Evolutionary conservation across 2,113 vertebrate genomes (phyloP).

Genomic region (Odontesthes bonariensis): DNA sequence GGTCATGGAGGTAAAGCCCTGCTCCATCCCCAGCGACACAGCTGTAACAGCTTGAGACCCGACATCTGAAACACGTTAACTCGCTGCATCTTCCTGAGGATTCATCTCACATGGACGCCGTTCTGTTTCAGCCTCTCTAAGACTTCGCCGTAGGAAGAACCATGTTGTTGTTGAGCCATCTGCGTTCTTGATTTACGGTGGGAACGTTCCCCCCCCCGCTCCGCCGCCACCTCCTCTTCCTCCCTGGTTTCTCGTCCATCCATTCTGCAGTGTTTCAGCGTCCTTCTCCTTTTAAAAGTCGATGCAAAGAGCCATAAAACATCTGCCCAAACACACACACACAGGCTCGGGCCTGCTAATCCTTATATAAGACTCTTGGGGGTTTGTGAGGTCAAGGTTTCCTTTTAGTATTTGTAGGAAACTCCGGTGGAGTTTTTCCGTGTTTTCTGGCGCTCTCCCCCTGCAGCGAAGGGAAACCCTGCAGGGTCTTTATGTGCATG

Average conservation of each 20-base stretch:
- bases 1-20: too few relatives aligned
- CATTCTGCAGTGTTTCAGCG: conserved; percentile 41
- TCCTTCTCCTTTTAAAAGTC: conserved; percentile 58
- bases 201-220: conserved; percentile 29
- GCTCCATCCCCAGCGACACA: too few relatives aligned
- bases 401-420: conserved; percentile 46
- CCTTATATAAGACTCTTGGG: conserved; percentile 48
- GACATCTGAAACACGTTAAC: neutral
- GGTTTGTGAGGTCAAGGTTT: conserved; percentile 43
- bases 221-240: conserved; percentile 25
- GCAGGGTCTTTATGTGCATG: too few relatives aligned
- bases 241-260: conserved; percentile 48
- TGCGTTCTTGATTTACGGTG: conserved; percentile 50
- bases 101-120: neutral
- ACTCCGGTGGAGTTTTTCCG: conserved; percentile 49
- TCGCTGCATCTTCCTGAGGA: neutral
- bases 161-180: neutral
- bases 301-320: conserved; percentile 38
- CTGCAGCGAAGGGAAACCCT: conserved; percentile 28
- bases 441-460: neutral
- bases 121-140: neutral
- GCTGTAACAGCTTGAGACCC: neutral
- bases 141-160: conserved; percentile 5
- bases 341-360: conserved; percentile 12
- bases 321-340: conserved; percentile 30